phyloP scores from a whole-genome alignment of 2,888 invertebrate species.

The Pheosia gnoma region DNA sequence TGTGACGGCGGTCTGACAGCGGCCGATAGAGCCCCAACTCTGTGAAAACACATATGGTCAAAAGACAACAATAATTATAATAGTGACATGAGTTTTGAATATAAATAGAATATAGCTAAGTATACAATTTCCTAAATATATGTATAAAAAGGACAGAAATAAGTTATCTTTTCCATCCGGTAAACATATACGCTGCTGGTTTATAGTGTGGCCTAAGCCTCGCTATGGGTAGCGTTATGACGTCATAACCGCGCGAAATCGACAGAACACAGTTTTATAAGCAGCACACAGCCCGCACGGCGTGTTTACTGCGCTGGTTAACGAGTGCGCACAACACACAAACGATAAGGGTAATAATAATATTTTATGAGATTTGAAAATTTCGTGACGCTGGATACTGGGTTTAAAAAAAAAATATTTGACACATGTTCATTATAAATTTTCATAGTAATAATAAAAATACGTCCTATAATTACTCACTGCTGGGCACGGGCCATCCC shows the following conservation, averaged over 20 bases:
- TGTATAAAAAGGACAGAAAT: neutral
- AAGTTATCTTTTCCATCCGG: neutral
- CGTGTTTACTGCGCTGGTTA: neutral
- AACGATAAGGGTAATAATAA: conserved; percentile 25
- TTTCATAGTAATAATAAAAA: too few relatives aligned
- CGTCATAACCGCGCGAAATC: conserved; percentile 14
- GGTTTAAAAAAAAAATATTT: too few relatives aligned
- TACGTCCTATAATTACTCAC: too few relatives aligned
- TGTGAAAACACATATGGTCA: neutral
- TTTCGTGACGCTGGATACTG: conserved; percentile 6
- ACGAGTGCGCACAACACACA: conserved; percentile 3
- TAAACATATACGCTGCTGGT: neutral
- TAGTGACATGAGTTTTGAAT: too few relatives aligned
- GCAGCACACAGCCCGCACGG: conserved; percentile 18
- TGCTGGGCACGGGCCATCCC: too few relatives aligned
- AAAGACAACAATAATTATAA: too few relatives aligned
- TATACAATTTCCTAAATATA: neutral
- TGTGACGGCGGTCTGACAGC: conserved; percentile 38
- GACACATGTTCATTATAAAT: too few relatives aligned
- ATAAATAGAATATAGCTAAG: neutral
- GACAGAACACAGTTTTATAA: conserved; percentile 21
- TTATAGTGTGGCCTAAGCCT: neutral
- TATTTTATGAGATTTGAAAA: conserved; percentile 12
- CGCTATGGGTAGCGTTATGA: conserved; percentile 9
- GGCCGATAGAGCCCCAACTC: conserved; percentile 8